Evolutionary conservation across 2,797 vertebrate genomes (phyloP), one percentile per base, ranked within the genome.

Genomic region (Typhlichthys subterraneus): DNA sequence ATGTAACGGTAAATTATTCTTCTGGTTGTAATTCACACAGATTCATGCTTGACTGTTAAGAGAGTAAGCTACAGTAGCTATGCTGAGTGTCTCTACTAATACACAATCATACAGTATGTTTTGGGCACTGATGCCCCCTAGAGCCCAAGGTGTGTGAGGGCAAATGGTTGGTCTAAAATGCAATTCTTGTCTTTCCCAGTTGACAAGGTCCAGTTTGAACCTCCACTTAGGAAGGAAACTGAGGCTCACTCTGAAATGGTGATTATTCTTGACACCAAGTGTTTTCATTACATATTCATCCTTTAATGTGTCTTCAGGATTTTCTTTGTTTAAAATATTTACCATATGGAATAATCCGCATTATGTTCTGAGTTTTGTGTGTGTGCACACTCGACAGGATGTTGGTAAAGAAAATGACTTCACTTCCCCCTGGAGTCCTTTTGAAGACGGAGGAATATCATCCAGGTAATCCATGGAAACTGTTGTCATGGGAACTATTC

Each of bases 211-310:
- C 94, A 98, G 67, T 98, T 99, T 84, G 94, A 97, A 79, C 94
- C 97, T 12, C 97, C 97, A 1, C 87, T 98, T 5, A 82, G 91
- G 83, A 98, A 98, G 83, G 96, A 97, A 90, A 99, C 97, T 0
- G 97, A 96, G 89, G 97, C 97, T 76, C 94, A 95, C 60, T 93
- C 96, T 80, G 96, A 98, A 91, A 95, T 97, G 95, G 97, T 98
- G 87, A 89, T 53, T 45, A 29, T 5, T 49, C 65, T 5, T 48
- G 6, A 0, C 51, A 61, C 3, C 0, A 19, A 12, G 1, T 15
- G 12, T 38, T 45, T 53, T 12, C n/a, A 5, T 29, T 2, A 42
- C 6, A 51, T 31, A 0, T 8, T 31, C 19, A 3, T 59, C 6
- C 2, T 19, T 59, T 48, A 49, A 48, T 15, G 29, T 49, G 12